Base-by-base conservation (phyloP, 1,140 invertebrate genomes). In the Lasaia peninsularis region DNA sequence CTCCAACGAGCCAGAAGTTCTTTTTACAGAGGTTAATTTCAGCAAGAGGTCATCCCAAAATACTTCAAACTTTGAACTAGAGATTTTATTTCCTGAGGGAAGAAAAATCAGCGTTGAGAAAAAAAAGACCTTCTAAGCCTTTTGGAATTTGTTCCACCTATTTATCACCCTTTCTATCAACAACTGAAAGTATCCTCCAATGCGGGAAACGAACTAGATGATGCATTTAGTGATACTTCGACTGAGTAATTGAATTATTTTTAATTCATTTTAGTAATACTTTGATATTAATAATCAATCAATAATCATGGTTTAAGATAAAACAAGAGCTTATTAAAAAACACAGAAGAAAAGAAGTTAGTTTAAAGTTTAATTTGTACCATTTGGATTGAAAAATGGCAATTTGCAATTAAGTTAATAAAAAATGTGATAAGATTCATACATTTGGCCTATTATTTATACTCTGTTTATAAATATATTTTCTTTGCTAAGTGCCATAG, bases 21-120 rank as follows among this genome's bases (percentile, higher is more conserved):
- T 44, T 56, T 56, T 56, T 4, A 56, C 37, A 49, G 40, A 44
- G 14, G 37, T 8, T n/a, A 56, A 44, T 56, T 56, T 21, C 24
- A 49, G 54, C 24, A 56, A 33, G 31, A 40, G 40, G 40, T 37
- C 54, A 50, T 32, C 44, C 8, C 24, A 40, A 31, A 48, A 32
- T 48, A 14, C 31, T 32, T 56, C 11, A n/a, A 56, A 44, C 10
- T 21, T 49, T 51, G 49, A 51, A 48, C 56, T 58, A 37, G 56
- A 58, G 37, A 34, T 50, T 58, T 58, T 58, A 58, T 52, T 40
- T 37, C 49, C 56, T 31, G 49, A 58, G 16, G 50, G 49, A 52
- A 58, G 51, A 58, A 49, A 33, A 20, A 52, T 57, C n/a, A 58
- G 56, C 20, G 28, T 8, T 58, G 56, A 58, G 56, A 58, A 58